Evolutionary conservation across 2,888 invertebrate genomes (phyloP).

Genomic region (Amphipyra tragopoginis): DNA sequence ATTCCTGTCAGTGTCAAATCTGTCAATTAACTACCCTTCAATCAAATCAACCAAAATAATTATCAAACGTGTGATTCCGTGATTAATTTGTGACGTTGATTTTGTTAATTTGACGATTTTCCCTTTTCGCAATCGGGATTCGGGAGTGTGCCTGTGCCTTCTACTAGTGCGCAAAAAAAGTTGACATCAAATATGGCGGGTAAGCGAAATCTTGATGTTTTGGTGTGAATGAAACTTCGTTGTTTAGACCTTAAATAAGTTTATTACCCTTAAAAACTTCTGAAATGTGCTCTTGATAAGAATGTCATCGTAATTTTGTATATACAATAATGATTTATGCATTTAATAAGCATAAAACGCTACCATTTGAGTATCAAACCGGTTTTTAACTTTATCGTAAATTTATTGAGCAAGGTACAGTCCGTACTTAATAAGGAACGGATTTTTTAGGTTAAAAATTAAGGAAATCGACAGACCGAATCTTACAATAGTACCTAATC

Average conservation of each 20-base stretch:
- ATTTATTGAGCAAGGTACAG: too few relatives aligned
- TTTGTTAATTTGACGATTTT: conserved; percentile 28
- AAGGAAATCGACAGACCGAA: too few relatives aligned
- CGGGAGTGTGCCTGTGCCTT: conserved; percentile 38
- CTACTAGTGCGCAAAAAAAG: conserved; percentile 28
- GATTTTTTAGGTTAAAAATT: too few relatives aligned
- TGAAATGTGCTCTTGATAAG: conserved; percentile 3
- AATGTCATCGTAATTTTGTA: conserved; percentile 5
- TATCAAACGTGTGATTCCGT: conserved; percentile 11
- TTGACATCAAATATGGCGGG: conserved; percentile 72
- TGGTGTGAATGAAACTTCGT: neutral
- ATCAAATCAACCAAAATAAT: neutral
- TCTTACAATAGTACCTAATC: too few relatives aligned
- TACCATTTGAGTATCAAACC: too few relatives aligned
- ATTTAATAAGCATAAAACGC: too few relatives aligned
- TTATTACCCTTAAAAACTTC: neutral
- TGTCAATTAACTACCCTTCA: neutral
- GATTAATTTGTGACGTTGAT: conserved; percentile 36
- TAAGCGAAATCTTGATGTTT: conserved; percentile 60
- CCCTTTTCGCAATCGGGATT: conserved; percentile 25
- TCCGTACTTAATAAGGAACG: too few relatives aligned
- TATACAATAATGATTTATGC: conserved; percentile 1
- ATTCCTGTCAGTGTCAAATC: neutral
- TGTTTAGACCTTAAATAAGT: neutral
- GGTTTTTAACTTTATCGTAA: too few relatives aligned